Base-by-base conservation (phyloP, 2,113 vertebrate genomes). In the Oenanthe melanoleuca region DNA sequence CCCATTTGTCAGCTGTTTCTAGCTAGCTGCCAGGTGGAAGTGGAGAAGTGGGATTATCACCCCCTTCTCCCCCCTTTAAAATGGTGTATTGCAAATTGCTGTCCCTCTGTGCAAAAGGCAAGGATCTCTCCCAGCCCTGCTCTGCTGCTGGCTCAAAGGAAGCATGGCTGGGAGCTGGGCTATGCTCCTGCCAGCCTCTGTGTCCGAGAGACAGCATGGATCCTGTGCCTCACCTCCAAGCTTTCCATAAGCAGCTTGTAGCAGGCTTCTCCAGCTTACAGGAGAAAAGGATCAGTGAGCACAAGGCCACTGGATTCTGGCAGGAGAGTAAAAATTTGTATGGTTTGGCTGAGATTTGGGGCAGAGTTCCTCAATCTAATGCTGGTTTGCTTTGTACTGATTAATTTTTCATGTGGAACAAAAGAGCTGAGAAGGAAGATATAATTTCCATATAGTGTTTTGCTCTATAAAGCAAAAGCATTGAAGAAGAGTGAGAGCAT, bases 191-290 rank as follows among this genome's bases (percentile, higher is more conserved):
- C 12, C 11, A 1, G 49, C 44, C 52, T 47, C 50, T 0, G 2
- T 1, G 7, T 1, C 0, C 26, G 11, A 80, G 65, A 61, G 50
- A 33, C 1, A 2, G 66, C n/a, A 8, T 0, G 3, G 34, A 9
- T 33, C 42, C 81, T 60, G 61, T 31, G 6, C 20, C 57, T 74
- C 12, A 0, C 37, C 44, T 40, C 50, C 8, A 1, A 40, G 14
- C 28, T 28, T 11, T 11, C 45, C 0, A 0, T 17, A 22, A 86
- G 29, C 25, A 61, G n/a, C 49, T 49, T 3, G 0, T 6, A 45
- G 33, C 42, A 47, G 24, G 4, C 34, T 88, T 20, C 59, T 65
- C 28, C 34, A 23, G 0, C 45, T 82, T 57, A 34, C 38, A 47
- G 45, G 29, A 59, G 24, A 33, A 61, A 90, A 37, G 49, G 16